Evolutionary conservation across 2,113 vertebrate genomes (phyloP), one percentile per base, ranked within the genome.

Genomic region (Oreotragus oreotragus): DNA sequence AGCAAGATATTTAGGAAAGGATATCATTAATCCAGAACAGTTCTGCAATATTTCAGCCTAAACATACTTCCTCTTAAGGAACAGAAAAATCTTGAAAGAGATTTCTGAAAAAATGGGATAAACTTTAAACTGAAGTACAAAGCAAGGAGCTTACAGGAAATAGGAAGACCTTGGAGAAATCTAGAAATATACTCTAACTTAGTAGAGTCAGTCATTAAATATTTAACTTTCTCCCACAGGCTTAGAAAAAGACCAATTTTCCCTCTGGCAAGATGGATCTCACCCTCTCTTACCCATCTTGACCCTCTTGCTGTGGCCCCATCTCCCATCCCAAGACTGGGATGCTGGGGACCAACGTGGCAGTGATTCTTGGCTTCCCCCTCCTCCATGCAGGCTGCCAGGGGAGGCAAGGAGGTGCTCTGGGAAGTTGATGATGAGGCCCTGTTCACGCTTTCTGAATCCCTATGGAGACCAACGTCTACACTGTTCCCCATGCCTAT

Each of bases 401-500:
- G n/a, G 9, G 53, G 73, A 12, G 21, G 19, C 30, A n/a, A 30
- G 6, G n/a, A 60, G 4, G 6, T 8, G 6, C 14, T 55, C 7
- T 0, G 12, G 10, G 85, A 14, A 10, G 73, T 2, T 36, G 30
- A 1, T n/a, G 39, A 51, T 2, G n/a, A 80, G 23, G 19, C 30
- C 51, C 23, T 1, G 30, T 1, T 55, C 33, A 23, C 0, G 6
- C 19, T 17, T 39, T 53, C 51, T 43, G 58, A 79, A 62, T 27
- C 36, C 39, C 19, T 53, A 28, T 21, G 0, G 36, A 84, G 51
- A 84, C 2, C 51, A 10, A 6, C 0, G 6, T 25, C 70, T 13
- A 4, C 0, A 2, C 12, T 5, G 1, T 30, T 19, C 14, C 25
- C 17, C 25, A 3, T 49, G 21, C 0, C 0, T 1, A 2, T 33